These are phyloP conservation scores for Dryobotodes eremita DNA, from an alignment of 2,888 invertebrate species.

Conservation along the genomic window DNA sequence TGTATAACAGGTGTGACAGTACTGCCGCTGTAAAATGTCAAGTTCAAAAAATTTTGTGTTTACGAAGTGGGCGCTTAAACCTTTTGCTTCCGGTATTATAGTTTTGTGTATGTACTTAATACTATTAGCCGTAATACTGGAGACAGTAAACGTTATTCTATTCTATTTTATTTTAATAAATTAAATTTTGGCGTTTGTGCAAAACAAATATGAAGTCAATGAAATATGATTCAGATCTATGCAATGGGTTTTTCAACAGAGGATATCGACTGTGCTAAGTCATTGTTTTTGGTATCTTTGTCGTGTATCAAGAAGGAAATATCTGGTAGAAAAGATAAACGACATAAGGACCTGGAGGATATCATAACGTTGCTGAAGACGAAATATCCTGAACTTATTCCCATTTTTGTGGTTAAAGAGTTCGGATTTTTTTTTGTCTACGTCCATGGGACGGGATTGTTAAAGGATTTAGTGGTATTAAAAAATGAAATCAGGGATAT, in stretches of 20 bases:
- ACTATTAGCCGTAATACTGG: too few species aligned
- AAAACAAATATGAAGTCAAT: neutral
- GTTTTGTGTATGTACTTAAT: too few species aligned
- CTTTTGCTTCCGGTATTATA: too few species aligned
- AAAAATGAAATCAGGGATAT: neutral
- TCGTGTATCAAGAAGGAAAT: neutral
- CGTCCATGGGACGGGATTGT: neutral
- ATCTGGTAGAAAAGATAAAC: neutral
- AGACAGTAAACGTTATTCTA: too few species aligned
- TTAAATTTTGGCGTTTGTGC: too few species aligned
- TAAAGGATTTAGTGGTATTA: neutral
- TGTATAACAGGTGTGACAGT: neutral
- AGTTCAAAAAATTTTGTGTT: neutral
- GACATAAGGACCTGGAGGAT: neutral
- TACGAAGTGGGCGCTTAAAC: too few species aligned
- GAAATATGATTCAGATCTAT: neutral
- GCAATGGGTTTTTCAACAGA: neutral
- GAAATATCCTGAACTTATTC: neutral
- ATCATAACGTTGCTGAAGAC: neutral
- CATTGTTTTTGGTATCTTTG: neutral
- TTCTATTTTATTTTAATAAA: too few species aligned
- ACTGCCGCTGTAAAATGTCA: neutral
- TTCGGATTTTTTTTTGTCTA: neutral
- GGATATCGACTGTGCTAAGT: neutral
- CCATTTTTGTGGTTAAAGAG: neutral